phyloP scores from a whole-genome alignment of 2,113 vertebrate genomes.

The rat (Rattus norvegicus) region GRCr8 NC_086031.1:75477001-75477500 shows the following conservation, averaged over 20 bases:
- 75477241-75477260: slow-evolving; percentile 7
- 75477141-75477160: background rate
- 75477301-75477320: background rate
- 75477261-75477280: slow-evolving; percentile 19
- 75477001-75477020: background rate
- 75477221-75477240: background rate
- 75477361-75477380: too few species aligned
- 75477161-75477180: background rate
- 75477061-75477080: background rate
- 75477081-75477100: background rate
- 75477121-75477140: too few species aligned
- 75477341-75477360: too few species aligned
- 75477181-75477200: background rate
- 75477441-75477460: too few species aligned
- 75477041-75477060: background rate
- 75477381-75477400: too few species aligned
- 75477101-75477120: background rate
- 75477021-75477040: too few species aligned
- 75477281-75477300: slow-evolving; percentile 20
- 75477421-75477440: too few species aligned
- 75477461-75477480: too few species aligned
- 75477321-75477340: slow-evolving; percentile 12
- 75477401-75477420: too few species aligned
- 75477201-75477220: background rate
- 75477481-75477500: too few species aligned